Evolutionary conservation across 37 sponge, comb jelly and placozoan genomes (phyloP), one percentile per base, ranked within the genome.

Genomic region (Hexactinellida sp.): DNA sequence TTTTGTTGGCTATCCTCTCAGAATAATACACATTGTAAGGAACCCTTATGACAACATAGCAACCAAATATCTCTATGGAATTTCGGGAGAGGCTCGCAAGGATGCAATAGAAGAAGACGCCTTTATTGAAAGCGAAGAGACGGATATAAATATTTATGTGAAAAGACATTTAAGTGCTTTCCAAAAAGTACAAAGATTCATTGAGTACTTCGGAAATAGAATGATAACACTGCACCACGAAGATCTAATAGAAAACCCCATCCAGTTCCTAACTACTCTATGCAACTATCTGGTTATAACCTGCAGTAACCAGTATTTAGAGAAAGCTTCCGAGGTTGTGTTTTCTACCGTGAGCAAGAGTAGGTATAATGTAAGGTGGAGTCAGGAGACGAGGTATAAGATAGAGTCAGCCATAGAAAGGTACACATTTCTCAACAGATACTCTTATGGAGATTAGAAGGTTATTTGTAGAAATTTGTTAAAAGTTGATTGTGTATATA

Each of bases 1-100:
- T 25, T 63, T 63, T 28, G 76, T 63, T 63, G 76, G 30, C 76
- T 63, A 7, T 63, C 76, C 76, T 25, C 76, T 63, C 30, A 63
- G 13, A n/a, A 63, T 63, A 25, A 32, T 91, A n/a, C 87, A 91
- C 54, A 85, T 88, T 71, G 55, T 91, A 24, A 38, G 91, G 0
- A 91, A 91, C 41, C 91, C 91, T 0, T 91, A 87, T 28, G 91
- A 91, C 39, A 91, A 88, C 55, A 91, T 91, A 38, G 91, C 91
- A 36, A 89, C 91, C 0, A 91, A 88, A 87, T 54, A 86, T 21
- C 83, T 91, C 21, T 87, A 91, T 37, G 76, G 76, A 63, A n/a
- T 25, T 25, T 63, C 76, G 30, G 30, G 28, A 7, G 30, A 63
- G 34, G 28, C 30, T 32, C 25, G 76, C 3, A 63, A 63, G 13